Evolutionary conservation across 2,797 vertebrate genomes (phyloP), one percentile per base, ranked within the genome.

Genomic region (Nyctalus aviator): DNA sequence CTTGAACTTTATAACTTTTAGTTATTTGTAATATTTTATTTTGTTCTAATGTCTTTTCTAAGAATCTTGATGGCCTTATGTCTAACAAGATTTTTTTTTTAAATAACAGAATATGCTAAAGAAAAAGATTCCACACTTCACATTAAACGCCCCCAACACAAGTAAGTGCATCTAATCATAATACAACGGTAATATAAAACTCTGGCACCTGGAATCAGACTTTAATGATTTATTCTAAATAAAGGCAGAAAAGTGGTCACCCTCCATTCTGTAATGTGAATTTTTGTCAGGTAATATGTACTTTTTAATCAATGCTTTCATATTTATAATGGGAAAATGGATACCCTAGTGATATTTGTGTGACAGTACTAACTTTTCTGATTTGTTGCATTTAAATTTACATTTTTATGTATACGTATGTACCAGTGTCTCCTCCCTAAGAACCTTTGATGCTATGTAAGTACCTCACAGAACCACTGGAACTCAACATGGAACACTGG

Each of bases 191-290:
- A 87, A 76, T 50, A 48, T 27, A 57, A 50, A 23, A 94, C 13
- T 57, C 44, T 89, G 11, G 53, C 48, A 71, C 79, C 57, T 88
- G 30, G 46, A 90, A 88, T 93, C 44, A 84, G 86, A 59, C 57
- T 27, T 59, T 59, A 37, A 66, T 84, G 2, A 87, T 62, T 55
- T 35, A 73, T 57, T 90, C 15, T 12, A 48, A 88, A 73, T 46
- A 83, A 82, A 90, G 35, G 32, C 35, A 35, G 32, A 59, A 81
- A 82, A 93, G 59, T 73, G 4, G 7, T 3, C 10, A 14, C 10
- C 62, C 3, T 50, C 27, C 59, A 48, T 55, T 73, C 3, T 84
- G 6, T 73, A 69, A 48, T 73, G n/a, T 69, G 32, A 84, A 62
- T 88, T 55, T 64, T 81, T 92, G 20, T 55, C 18, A 81, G 3